Base-by-base conservation (phyloP, 2,113 vertebrate genomes). In the Boulengerochromis microlepis region DNA sequence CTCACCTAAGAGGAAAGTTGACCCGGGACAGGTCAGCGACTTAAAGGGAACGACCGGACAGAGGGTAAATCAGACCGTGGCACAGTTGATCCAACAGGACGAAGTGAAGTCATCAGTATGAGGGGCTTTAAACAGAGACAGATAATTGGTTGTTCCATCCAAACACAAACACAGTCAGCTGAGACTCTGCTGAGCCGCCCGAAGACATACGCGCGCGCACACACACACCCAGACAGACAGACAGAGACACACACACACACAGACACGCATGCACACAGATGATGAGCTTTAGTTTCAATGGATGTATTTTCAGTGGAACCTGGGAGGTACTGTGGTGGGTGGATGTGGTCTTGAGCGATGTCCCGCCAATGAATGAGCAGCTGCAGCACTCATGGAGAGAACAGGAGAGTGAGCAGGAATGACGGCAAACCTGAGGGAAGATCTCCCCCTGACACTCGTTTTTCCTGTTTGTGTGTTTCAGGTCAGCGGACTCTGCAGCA, bases 401-500 rank as follows among this genome's bases (percentile, higher is more conserved):
- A 78, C 42, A 78, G 42, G 71, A 78, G 45, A 76, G 71, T 50
- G 45, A 78, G 18, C 45, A 31, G 42, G 5, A 33, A 50, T 52
- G 45, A 78, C 0, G 4, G 45, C 10, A n/a, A 52, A 50, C 26
- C 26, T 78, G 74, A 78, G 16, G 3, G 26, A 78, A 19, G 71
- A 50, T 18, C 71, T 29, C 24, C 42, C 10, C 7, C 10, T 78
- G 18, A 78, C 16, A 11, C 24, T 50, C 3, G 26, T 31, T 78
- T 76, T 13, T 52, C 33, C n/a, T 6, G 11, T 29, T 64, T 52
- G 29, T 45, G 56, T 69, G 10, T 74, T 26, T n/a, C 87, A 99
- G 98, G 98, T 38, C 98, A 99, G 93, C 93, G 97, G 89, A 98
- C 97, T 13, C 97, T 99, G 64, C 97, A 98, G 91, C 98, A 99